Evolutionary conservation across 1,140 invertebrate genomes (phyloP), one percentile per base, ranked within the genome.

Genomic region (Orius laevigatus): DNA sequence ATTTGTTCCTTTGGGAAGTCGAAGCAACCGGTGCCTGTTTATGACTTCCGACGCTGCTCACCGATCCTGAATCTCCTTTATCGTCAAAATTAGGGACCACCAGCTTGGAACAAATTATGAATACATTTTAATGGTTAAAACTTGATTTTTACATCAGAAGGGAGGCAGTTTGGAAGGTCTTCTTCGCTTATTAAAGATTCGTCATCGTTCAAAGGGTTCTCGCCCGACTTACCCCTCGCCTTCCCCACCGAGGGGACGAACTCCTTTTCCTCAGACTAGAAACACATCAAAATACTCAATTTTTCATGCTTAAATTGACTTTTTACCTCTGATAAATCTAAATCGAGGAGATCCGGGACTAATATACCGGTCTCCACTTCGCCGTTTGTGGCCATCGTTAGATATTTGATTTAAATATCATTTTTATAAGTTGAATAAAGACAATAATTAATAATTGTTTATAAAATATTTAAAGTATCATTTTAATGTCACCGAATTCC

Each of bases 201-300:
- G 50, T 79, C 77, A 57, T 85, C 84, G 65, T 81, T 85, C 32
- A 91, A 64, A 58, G 89, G 84, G 59, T 82, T 86, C 62, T 90
- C 86, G n/a, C 43, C 32, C 54, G 90, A 66, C 0, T 85, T 81
- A n/a, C n/a, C n/a, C n/a, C 83, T 85, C 52, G 81, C 67, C 58
- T 76, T 73, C 46, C 76, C 77, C 45, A 85, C 73, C 35, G 76
- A 38, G n/a, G 36, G 3, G 3, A 4, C 36, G 4, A 38, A 38
- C 3, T 12, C 36, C 11, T 33, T 32, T 43, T 15, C 16, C 44
- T 15, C 35, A 46, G 2, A 3, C 25, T 10, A 20, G n/a, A 12
- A 25, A 31, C n/a, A 46, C 2, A 4, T 12, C 5, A n/a, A n/a
- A n/a, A n/a, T 19, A 4, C 15, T 10, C 32, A 35, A 42, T 36